Conservation (phyloP, 2,888 invertebrate species). For the Timema podura region DNA sequence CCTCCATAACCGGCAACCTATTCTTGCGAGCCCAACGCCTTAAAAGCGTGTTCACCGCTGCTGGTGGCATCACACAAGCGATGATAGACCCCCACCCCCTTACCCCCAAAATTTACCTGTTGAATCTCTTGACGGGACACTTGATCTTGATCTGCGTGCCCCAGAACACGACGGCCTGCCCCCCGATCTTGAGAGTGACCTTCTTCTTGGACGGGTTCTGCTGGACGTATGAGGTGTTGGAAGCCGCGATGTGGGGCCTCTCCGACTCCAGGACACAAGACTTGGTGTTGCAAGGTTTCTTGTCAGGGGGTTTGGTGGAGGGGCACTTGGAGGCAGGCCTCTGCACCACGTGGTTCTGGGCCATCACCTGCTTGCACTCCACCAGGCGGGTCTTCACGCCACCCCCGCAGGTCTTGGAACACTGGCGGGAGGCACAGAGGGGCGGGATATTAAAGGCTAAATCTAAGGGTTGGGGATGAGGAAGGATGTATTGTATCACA, state of each 20-base stretch:
- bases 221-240: conserved; percentile 78
- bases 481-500: too few relatives aligned
- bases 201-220: conserved; percentile 76
- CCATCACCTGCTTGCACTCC: conserved; percentile 86
- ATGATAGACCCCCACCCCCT: background rate
- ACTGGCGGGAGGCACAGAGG: too few relatives aligned
- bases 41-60: too few relatives aligned
- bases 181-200: conserved; percentile 81
- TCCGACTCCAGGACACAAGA: conserved; percentile 70
- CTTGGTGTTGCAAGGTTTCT: conserved; percentile 81
- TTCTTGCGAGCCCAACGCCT: too few relatives aligned
- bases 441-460: too few relatives aligned
- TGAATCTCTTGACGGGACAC: conserved; percentile 80
- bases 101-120: conserved; percentile 43
- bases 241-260: conserved; percentile 70
- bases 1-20: too few relatives aligned
- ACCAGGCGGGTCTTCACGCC: conserved; percentile 81
- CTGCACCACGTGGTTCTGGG: conserved; percentile 84
- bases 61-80: too few relatives aligned
- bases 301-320: conserved; percentile 66
- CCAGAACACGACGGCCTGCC: conserved; percentile 83
- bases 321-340: conserved; percentile 72
- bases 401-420: conserved; percentile 89
- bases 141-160: conserved; percentile 91
- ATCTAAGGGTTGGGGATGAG: too few relatives aligned